Percentiles rank a stretch among this genome's conserved stretches.
These are phyloP conservation scores for Sterna hirundo DNA, from an alignment of 2,113 vertebrate genomes.

Conservation along the genomic window DNA sequence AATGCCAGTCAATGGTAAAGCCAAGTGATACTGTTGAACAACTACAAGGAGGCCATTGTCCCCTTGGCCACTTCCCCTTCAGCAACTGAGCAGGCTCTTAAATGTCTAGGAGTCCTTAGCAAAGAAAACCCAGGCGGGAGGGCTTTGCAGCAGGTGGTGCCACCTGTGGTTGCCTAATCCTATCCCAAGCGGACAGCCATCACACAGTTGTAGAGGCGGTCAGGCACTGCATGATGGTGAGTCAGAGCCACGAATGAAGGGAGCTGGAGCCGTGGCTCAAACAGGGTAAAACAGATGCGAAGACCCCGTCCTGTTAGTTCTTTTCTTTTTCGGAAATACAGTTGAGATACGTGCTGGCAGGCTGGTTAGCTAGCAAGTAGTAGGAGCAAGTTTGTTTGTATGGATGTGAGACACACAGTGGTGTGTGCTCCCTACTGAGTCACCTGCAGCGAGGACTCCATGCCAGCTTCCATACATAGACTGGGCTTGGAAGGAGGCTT, in stretches of 20 bases:
- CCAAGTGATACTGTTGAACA: background rate
- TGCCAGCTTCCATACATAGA: background rate
- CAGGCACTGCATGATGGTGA: background rate
- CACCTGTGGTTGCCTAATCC: slow-evolving; percentile 49
- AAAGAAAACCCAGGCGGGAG: background rate
- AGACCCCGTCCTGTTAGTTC: background rate
- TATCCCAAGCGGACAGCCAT: background rate
- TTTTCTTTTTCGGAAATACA: background rate
- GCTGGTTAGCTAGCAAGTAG: background rate
- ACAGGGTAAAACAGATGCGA: background rate
- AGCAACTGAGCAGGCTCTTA: background rate
- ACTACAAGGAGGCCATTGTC: slow-evolving; percentile 36
- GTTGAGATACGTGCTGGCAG: background rate
- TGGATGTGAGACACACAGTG: background rate
- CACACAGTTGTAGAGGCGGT: background rate
- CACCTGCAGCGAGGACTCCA: background rate
- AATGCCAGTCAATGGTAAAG: background rate
- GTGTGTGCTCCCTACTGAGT: background rate
- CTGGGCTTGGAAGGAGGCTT: background rate
- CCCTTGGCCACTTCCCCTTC: background rate
- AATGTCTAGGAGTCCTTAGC: background rate
- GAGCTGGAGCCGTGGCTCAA: background rate
- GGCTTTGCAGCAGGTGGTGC: slow-evolving; percentile 18
- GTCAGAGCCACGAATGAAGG: background rate
- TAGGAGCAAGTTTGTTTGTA: background rate